Conservation (phyloP, 35 echinoderm and acorn worm species). For the Lytechinus variegatus region DNA sequence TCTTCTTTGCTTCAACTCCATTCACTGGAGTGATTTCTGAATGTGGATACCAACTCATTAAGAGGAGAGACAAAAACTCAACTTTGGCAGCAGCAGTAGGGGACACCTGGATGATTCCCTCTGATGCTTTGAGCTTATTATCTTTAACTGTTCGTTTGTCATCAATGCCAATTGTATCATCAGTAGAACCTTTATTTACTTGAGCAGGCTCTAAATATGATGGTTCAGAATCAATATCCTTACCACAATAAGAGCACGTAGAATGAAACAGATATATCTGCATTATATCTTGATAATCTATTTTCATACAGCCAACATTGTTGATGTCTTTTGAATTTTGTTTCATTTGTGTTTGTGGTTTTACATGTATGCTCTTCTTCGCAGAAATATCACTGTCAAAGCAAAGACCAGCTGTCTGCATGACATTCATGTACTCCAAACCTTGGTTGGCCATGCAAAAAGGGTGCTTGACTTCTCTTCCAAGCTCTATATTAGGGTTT, state of each 20-base stretch:
- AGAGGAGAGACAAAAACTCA: constrained; percentile 34
- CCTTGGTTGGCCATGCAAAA: not conserved
- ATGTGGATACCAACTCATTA: constrained; percentile 37
- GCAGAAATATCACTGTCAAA: not conserved
- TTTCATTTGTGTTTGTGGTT: not conserved
- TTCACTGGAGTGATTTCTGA: not conserved
- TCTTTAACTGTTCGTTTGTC: not conserved
- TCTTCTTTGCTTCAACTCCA: not conserved
- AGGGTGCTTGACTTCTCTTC: not conserved
- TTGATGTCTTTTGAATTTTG: not conserved
- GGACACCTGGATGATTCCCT: not conserved
- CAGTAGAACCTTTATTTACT: not conserved
- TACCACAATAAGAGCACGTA: not conserved
- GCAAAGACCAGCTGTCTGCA: not conserved
- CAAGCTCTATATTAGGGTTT: not conserved
- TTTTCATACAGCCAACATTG: not conserved
- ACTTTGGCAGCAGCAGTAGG: not conserved
- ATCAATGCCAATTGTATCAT: not conserved
- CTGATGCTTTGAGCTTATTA: not conserved
- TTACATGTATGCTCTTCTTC: not conserved
- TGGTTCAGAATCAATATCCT: not conserved
- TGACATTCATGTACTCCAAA: not conserved
- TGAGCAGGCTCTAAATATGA: not conserved
- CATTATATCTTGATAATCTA: not conserved
- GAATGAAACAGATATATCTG: not conserved